Evolutionary conservation across 37 sponge, comb jelly and placozoan genomes (phyloP), one percentile per base, ranked within the genome.

Genomic region (Dysidea cf. avara): DNA sequence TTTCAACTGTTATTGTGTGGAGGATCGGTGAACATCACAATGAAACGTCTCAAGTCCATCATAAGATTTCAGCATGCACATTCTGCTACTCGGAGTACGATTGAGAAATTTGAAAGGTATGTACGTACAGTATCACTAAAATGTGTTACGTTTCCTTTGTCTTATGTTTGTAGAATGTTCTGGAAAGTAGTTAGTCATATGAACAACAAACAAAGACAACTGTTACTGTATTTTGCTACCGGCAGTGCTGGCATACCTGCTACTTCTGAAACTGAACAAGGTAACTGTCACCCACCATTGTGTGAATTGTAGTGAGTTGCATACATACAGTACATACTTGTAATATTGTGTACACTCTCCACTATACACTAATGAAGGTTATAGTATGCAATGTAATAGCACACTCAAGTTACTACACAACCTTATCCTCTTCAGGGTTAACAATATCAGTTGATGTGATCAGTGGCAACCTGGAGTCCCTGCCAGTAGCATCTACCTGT

Each of bases 151-250:
- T 12, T 11, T 30, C 50, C 14, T 22, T 61, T 64, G 24, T 22
- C n/a, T 16, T 0, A 2, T 13, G 56, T 77, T 25, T 51, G 13
- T 25, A 94, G 90, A 36, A 92, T 89, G 93, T 92, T 92, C 77
- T 96, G 90, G 90, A 82, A 74, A 76, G 86, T 96, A n/a, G 90
- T 96, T 30, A 71, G 84, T 61, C 81, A 89, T 25, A 92, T 96
- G 97, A 92, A 26, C 69, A 89, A 86, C 54, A 70, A 75, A 30
- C 90, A 96, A 77, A 69, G 90, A 40, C 97, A 96, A 61, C 92
- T 89, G 71, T 81, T 96, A 36, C 85, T 96, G 57, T 96, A 96
- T 72, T 96, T 96, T 80, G 87, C 93, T 21, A 96, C 97, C 32
- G 97, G 97, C 43, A 89, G 79, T 51, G 83, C 85, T 31, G 65